Evolutionary conservation across 1,140 invertebrate genomes (phyloP).

Genomic region (Papilio aristodemus): DNA sequence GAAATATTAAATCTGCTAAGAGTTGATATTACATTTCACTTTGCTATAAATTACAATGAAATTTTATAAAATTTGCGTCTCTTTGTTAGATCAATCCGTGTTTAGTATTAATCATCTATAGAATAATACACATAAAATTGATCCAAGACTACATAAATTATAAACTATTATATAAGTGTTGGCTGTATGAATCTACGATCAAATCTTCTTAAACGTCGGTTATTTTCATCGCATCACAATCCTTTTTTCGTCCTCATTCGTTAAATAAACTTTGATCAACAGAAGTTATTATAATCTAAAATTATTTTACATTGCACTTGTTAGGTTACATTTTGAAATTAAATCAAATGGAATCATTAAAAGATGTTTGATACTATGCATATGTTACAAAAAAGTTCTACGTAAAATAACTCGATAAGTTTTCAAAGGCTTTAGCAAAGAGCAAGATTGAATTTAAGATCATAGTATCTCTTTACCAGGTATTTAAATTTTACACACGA

Average conservation of each 20-base stretch:
- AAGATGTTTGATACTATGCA: not conserved
- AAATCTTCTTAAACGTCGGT: too few species aligned
- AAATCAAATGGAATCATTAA: not conserved
- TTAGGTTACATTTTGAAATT: not conserved
- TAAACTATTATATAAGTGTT: too few species aligned
- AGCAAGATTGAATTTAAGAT: slow-evolving; percentile 30
- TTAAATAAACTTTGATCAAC: too few species aligned
- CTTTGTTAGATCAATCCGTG: too few species aligned
- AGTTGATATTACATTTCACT: slow-evolving; percentile 30
- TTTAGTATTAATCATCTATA: too few species aligned
- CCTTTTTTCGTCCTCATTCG: too few species aligned
- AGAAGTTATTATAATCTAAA: not conserved
- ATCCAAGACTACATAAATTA: too few species aligned
- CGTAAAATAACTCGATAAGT: slow-evolving; percentile 4
- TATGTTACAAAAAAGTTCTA: not conserved
- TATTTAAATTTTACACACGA: slow-evolving; percentile 34
- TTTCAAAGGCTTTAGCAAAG: slow-evolving; percentile 1
- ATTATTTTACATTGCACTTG: not conserved
- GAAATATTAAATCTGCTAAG: slow-evolving; percentile 20
- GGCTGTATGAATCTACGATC: too few species aligned
- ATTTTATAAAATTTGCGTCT: not conserved
- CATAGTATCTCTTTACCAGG: slow-evolving; percentile 9
- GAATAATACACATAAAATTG: too few species aligned
- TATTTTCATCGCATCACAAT: too few species aligned
- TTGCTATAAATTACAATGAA: slow-evolving; percentile 4